phyloP scores from a whole-genome alignment of 2,113 vertebrate species.

The Zootoca vivipara region DNA sequence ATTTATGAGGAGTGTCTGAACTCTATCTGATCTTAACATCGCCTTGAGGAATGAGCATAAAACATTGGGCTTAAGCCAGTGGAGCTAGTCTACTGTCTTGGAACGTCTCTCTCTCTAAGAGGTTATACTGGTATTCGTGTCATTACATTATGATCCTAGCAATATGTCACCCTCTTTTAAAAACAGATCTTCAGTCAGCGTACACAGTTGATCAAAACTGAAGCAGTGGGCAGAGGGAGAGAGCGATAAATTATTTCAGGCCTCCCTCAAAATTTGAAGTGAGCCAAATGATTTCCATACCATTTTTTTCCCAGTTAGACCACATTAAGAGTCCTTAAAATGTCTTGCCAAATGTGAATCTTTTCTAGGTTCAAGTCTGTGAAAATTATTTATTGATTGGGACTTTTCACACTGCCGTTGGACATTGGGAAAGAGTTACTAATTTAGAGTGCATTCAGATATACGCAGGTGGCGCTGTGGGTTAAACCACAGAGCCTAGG shows the following conservation, averaged over 20 bases:
- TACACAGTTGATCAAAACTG: neutral
- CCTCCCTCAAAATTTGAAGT: neutral
- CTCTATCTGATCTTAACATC: constrained; percentile 13
- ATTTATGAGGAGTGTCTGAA: constrained; percentile 25
- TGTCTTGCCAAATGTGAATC: neutral
- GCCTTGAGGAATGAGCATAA: constrained; percentile 39
- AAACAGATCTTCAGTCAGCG: neutral
- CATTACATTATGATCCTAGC: neutral
- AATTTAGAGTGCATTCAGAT: no score
- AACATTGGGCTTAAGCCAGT: constrained; percentile 36
- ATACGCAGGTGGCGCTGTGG: no score
- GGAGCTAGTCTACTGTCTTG: constrained; percentile 55
- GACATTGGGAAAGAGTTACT: neutral
- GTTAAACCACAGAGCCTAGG: no score
- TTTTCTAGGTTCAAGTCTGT: neutral
- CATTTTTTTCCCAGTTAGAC: neutral
- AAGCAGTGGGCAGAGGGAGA: neutral
- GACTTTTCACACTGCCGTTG: neutral
- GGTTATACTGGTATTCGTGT: neutral
- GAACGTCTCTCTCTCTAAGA: constrained; percentile 27
- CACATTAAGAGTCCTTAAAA: neutral
- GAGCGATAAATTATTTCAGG: neutral
- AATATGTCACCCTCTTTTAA: neutral
- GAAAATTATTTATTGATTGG: neutral
- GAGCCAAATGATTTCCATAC: neutral